phyloP scores from a whole-genome alignment of 1,140 invertebrate genomes.

The Pectinophora gossypiella region DNA sequence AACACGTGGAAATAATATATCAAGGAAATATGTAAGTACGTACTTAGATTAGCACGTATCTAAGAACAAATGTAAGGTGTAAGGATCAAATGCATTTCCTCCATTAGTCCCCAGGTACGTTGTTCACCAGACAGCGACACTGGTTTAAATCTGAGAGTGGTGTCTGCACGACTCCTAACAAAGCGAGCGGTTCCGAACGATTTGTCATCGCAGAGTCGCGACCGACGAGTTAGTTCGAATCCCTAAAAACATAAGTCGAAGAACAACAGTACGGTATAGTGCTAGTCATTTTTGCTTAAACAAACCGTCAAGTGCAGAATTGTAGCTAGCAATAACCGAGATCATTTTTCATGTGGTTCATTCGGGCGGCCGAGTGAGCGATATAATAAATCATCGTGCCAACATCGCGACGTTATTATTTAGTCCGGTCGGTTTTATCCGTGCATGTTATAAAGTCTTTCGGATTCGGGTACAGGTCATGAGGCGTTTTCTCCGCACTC shows the following conservation, averaged over 20 bases:
- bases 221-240: conserved; percentile 26
- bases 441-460: conserved; percentile 54
- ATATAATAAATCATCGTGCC: conserved; percentile 73
- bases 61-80: no score
- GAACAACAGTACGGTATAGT: conserved; percentile 61
- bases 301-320: conserved; percentile 72
- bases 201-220: conserved; percentile 42
- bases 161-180: not conserved
- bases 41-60: no score
- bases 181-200: conserved; percentile 17
- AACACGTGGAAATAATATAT: no score
- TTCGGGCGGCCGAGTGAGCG: conserved; percentile 68
- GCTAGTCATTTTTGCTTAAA: conserved; percentile 72
- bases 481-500: no score
- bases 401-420: conserved; percentile 71
- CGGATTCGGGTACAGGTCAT: no score
- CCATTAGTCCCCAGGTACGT: not conserved
- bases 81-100: no score
- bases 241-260: conserved; percentile 58
- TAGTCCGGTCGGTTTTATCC: conserved; percentile 61
- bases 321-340: conserved; percentile 65
- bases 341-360: conserved; percentile 74
- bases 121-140: not conserved
- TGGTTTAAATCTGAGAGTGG: not conserved
- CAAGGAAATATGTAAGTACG: no score